A percentile compares a stretch with the other conserved stretches of the same genome.
phyloP scores from a whole-genome alignment of 1,140 invertebrate genomes.

The Pseudomyrmex sp. region DNA sequence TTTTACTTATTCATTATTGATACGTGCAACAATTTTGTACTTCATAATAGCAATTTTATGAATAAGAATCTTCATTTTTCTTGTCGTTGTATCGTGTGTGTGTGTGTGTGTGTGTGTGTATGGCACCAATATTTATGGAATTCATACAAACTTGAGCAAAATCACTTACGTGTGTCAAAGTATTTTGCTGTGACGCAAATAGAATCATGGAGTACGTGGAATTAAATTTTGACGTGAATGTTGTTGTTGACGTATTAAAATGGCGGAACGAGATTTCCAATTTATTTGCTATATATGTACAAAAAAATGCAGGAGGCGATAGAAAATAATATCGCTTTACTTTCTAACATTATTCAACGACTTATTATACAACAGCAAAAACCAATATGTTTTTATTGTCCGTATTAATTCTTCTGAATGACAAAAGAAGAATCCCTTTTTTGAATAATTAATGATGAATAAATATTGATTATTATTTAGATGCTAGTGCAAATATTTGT shows the following conservation, averaged over 20 bases:
- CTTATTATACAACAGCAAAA: constrained; percentile 10
- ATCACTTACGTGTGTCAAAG: constrained; percentile 44
- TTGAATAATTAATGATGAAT: too few relatives aligned
- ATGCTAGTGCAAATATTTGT: too few relatives aligned
- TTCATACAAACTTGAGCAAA: constrained; percentile 38
- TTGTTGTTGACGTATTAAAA: constrained; percentile 49
- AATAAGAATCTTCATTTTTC: constrained; percentile 36
- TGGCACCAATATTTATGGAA: constrained; percentile 50
- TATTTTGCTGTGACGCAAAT: constrained; percentile 41
- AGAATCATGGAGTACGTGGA: constrained; percentile 49
- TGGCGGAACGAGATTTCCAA: constrained; percentile 42
- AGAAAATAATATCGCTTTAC: constrained; percentile 32
- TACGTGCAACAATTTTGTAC: constrained; percentile 36
- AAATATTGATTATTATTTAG: too few relatives aligned
- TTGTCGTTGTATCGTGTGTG: too few relatives aligned
- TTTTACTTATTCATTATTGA: neutral
- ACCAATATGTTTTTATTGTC: neutral
- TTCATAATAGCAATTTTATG: constrained; percentile 35
- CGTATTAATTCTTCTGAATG: neutral
- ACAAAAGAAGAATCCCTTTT: too few relatives aligned
- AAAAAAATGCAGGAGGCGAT: constrained; percentile 22
- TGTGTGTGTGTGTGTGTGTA: neutral
- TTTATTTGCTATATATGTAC: constrained; percentile 25
- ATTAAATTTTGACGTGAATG: constrained; percentile 55
- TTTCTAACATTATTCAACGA: neutral